Base-by-base conservation (phyloP, 2,888 invertebrate genomes). In the Euplagia quadripunctaria region DNA sequence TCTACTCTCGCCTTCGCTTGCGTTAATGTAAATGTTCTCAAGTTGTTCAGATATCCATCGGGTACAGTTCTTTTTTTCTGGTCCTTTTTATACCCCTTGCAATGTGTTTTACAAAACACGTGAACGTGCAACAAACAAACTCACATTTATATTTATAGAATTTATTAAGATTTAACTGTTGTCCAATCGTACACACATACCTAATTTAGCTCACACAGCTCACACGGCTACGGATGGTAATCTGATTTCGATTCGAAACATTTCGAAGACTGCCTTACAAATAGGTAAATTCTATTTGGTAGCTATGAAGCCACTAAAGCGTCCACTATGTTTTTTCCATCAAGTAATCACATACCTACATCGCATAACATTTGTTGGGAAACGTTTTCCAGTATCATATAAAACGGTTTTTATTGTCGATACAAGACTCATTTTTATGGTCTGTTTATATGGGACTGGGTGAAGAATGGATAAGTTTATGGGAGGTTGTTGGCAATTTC, bases 371-470 rank as follows among this genome's bases (percentile, higher is more conserved):
- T 86, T 86, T 82, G 85, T 84, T 79, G 81, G 81, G 82, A 87
- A 88, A 86, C 86, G 86, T 88, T 91, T 85, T 86, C 76, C 83
- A 86, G 84, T 86, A 86, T 82, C 82, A 81, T 91, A 89, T 93
- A 92, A 93, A 94, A 89, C 81, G 66, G 82, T 84, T 92, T 92
- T 94, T 93, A 94, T 90, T 88, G 89, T 87, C 89, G 88, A 90
- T 91, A 92, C 91, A 90, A 91, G 92, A 92, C 91, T 93, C 93
- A 89, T 88, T 93, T 94, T 94, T 94, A 94, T 90, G 84, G 87
- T 89, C 89, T 93, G 93, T 94, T 94, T 94, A 94, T 93, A 91
- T 89, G 90, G 84, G 85, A 79, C 80, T 85, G 82, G 84, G 83
- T 88, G 88, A 89, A 89, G 90, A 90, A 92, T 89, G 84, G 87